Evolutionary conservation across 2,888 invertebrate genomes (phyloP).

Genomic region (Pseudeuparius sepicola): DNA sequence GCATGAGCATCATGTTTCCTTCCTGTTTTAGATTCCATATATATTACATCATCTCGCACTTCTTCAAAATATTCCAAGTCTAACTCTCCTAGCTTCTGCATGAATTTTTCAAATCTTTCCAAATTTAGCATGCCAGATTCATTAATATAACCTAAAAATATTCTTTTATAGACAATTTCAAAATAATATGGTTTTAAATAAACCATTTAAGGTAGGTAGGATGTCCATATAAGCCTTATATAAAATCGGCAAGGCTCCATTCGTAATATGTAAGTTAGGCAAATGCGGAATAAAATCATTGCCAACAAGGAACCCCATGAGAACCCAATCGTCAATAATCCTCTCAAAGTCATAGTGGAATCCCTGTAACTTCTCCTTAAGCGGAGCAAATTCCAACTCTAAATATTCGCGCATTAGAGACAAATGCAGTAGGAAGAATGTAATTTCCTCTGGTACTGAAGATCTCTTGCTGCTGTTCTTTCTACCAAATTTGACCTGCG

Average conservation of each 20-base stretch:
- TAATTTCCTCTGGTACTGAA: slow-evolving; percentile 76
- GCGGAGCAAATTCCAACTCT: slow-evolving; percentile 72
- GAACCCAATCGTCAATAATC: slow-evolving; percentile 92
- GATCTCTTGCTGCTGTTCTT: slow-evolving; percentile 51
- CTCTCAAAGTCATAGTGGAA: slow-evolving; percentile 80
- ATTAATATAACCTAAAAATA: slow-evolving; percentile 75
- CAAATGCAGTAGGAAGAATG: slow-evolving; percentile 86
- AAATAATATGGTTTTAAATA: too few species aligned
- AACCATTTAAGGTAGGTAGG: slow-evolving; percentile 77
- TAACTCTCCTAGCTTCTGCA: slow-evolving; percentile 61
- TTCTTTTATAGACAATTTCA: too few species aligned
- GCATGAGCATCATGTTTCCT: slow-evolving; percentile 32
- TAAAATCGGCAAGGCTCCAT: slow-evolving; percentile 78
- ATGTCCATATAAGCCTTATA: slow-evolving; percentile 83
- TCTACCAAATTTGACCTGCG: slow-evolving; percentile 63
- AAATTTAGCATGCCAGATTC: slow-evolving; percentile 79
- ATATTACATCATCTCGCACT: slow-evolving; percentile 70
- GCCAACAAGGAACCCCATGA: slow-evolving; percentile 95
- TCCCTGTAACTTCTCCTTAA: slow-evolving; percentile 52
- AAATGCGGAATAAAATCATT: slow-evolving; percentile 97
- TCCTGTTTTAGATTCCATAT: slow-evolving; percentile 71
- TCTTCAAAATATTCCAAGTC: slow-evolving; percentile 70
- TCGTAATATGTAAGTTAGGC: slow-evolving; percentile 87
- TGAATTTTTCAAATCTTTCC: slow-evolving; percentile 73
- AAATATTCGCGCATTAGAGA: slow-evolving; percentile 88